Conservation (phyloP, 2,888 invertebrate species). For the Drosophila infuscata region DNA sequence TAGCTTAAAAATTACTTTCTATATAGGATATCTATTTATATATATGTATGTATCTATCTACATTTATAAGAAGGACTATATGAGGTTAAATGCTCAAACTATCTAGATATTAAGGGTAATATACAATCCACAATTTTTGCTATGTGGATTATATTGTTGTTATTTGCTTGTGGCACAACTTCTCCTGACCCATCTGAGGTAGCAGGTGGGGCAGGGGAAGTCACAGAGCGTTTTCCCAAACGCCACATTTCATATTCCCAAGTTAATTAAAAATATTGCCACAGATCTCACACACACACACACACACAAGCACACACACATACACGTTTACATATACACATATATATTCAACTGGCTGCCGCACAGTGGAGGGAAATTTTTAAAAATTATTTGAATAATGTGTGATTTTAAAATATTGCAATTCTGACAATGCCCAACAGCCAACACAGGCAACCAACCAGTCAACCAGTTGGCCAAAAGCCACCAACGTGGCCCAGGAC, state of each 20-base stretch:
- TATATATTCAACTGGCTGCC: neutral
- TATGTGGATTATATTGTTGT: slow-evolving; percentile 7
- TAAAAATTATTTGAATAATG: slow-evolving; percentile 83
- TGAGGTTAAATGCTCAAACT: neutral
- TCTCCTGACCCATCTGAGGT: neutral
- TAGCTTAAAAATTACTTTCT: neutral
- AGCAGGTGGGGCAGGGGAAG: neutral
- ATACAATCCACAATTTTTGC: neutral
- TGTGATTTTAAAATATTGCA: slow-evolving; percentile 82
- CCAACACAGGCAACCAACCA: slow-evolving; percentile 16
- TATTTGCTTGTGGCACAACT: slow-evolving; percentile 4
- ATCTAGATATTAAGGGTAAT: neutral
- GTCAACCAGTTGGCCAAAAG: slow-evolving; percentile 42
- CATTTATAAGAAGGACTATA: neutral
- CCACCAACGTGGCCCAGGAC: slow-evolving; percentile 60
- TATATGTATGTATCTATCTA: neutral
- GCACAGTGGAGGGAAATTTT: slow-evolving; percentile 53
- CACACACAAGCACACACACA: slow-evolving; percentile 5
- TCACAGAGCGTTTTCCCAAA: slow-evolving; percentile 39
- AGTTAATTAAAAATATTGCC: slow-evolving; percentile 80
- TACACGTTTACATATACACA: neutral
- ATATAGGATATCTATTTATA: neutral
- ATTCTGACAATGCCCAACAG: slow-evolving; percentile 34
- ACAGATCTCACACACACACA: slow-evolving; percentile 31
- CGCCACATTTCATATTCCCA: slow-evolving; percentile 70